Percentiles rank a stretch among this genome's conserved stretches.
Conservation (phyloP, 2,888 invertebrate genomes). For the Drosophila siamana region DNA sequence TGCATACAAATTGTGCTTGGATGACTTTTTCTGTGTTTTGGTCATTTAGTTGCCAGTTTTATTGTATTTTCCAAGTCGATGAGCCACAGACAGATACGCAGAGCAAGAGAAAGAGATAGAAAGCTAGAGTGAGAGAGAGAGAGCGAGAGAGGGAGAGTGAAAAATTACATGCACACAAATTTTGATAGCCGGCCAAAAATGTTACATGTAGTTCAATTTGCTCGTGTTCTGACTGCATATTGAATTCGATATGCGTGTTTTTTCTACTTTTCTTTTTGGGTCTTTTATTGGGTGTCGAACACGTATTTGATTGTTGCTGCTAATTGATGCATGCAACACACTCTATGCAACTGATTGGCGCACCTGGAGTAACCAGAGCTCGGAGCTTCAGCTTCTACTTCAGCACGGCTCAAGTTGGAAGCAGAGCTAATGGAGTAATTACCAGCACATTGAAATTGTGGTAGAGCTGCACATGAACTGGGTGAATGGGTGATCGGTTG, state of each 20-base stretch:
- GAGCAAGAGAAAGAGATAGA: background rate
- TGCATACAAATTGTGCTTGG: constrained; percentile 61
- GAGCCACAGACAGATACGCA: constrained; percentile 22
- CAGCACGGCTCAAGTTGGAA: constrained; percentile 10
- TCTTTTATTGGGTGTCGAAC: constrained; percentile 32
- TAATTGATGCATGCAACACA: constrained; percentile 63
- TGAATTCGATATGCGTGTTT: constrained; percentile 69
- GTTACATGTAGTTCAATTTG: constrained; percentile 4
- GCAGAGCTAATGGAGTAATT: constrained; percentile 71
- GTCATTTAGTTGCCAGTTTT: constrained; percentile 68
- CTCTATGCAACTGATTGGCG: constrained; percentile 25
- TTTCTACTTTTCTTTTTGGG: constrained; percentile 21
- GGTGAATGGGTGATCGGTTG: constrained; percentile 67
- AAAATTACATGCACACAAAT: background rate
- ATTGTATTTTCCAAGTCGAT: constrained; percentile 63
- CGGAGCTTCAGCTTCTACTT: background rate
- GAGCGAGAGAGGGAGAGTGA: background rate
- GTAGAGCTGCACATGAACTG: constrained; percentile 57
- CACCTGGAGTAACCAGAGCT: constrained; percentile 12
- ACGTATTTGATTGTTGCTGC: constrained; percentile 39
- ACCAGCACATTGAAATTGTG: constrained; percentile 51
- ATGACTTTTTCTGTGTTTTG: constrained; percentile 47
- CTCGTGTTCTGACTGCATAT: constrained; percentile 49
- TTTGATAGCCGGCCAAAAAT: constrained; percentile 6
- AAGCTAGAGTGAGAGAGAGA: background rate